These are phyloP conservation scores for Bos indicus DNA, from an alignment of 2,113 vertebrate genomes.

Conservation along the genomic window DNA sequence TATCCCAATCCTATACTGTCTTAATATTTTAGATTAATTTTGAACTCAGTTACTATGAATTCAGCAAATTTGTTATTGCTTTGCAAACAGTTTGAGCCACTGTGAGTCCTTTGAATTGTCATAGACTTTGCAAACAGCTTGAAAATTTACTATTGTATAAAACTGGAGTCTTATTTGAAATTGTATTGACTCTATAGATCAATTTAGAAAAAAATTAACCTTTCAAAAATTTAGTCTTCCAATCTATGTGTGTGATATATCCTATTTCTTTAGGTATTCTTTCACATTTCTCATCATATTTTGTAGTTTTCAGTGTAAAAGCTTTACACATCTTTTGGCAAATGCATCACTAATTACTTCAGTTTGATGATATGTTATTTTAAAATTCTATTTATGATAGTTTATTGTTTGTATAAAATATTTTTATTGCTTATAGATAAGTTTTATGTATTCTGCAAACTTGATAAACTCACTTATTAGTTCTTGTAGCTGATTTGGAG, in stretches of 20 bases:
- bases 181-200: neutral
- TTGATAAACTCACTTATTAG: neutral
- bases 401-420: neutral
- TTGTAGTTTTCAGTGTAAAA: neutral
- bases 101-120: neutral
- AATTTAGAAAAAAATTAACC: neutral
- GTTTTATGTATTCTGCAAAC: neutral
- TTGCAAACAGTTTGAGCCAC: neutral
- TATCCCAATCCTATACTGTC: neutral
- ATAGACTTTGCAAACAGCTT: neutral
- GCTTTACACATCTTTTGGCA: neutral
- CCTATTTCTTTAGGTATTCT: neutral
- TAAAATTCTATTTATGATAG: neutral
- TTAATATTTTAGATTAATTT: neutral
- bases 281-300: neutral
- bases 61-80: neutral
- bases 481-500: neutral
- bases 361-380: neutral
- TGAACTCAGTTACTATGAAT: neutral
- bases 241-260: neutral
- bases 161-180: neutral
- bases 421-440: neutral
- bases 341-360: neutral
- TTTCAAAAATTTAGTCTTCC: neutral
- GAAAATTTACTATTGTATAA: neutral